These are phyloP conservation scores for Chloroceryle amazona DNA, from an alignment of 2,797 vertebrate genomes.

Conservation along the genomic window DNA sequence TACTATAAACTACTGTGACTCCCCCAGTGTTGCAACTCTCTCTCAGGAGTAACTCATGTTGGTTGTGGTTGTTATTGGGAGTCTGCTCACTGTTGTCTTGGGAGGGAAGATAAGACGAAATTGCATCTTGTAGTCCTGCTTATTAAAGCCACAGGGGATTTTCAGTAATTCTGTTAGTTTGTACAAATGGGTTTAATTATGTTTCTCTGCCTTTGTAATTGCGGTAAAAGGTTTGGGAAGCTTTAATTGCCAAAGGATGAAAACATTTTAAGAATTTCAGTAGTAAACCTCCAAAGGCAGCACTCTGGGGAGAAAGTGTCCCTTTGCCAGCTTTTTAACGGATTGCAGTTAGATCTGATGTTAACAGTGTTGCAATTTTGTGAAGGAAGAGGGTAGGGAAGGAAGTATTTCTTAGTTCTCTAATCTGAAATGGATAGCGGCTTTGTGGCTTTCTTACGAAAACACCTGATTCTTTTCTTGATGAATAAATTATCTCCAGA, in stretches of 20 bases:
- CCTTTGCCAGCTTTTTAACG: background rate
- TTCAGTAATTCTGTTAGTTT: background rate
- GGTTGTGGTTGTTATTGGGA: background rate
- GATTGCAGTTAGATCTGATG: background rate
- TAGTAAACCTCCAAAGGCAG: background rate
- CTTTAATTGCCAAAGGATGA: background rate
- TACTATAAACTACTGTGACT: background rate
- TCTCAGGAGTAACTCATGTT: background rate
- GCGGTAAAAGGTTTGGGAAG: background rate
- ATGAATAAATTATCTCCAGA: background rate
- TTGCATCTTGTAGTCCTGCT: background rate
- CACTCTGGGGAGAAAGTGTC: background rate
- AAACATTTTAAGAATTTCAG: background rate
- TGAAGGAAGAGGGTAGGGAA: background rate
- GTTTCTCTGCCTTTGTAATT: background rate
- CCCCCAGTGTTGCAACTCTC: fast-evolving
- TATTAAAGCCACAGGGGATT: background rate
- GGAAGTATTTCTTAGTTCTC: constrained; percentile 32
- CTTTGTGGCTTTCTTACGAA: background rate
- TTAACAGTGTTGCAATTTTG: background rate
- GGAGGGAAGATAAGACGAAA: background rate
- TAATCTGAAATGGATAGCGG: background rate
- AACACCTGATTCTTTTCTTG: constrained; percentile 3
- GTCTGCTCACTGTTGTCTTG: background rate
- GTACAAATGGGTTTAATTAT: background rate